These are phyloP conservation scores for Invenusta paracnida DNA, from an alignment of 2,888 invertebrate species.

Conservation along the genomic window DNA sequence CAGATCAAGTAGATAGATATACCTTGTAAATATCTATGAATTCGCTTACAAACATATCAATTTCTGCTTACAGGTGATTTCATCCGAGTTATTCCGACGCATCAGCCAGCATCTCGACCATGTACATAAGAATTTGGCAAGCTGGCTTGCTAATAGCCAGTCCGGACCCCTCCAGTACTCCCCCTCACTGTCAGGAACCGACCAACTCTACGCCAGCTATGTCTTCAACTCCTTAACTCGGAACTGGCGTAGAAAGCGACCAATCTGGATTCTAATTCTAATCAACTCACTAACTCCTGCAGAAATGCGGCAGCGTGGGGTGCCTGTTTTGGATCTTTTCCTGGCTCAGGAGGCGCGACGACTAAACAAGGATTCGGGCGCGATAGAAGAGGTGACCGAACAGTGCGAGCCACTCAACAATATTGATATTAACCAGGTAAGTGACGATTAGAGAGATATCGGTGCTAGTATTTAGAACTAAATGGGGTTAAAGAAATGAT, in stretches of 20 bases:
- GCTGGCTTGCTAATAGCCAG: not conserved
- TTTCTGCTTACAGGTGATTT: too few species aligned
- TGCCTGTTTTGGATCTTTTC: constrained; percentile 64
- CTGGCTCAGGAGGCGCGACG: constrained; percentile 63
- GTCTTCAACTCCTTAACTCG: constrained; percentile 62
- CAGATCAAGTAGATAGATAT: too few species aligned
- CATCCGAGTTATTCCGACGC: not conserved
- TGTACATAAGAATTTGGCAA: not conserved
- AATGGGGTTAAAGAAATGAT: too few species aligned
- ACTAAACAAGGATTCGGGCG: constrained; percentile 61
- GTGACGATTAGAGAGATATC: too few species aligned
- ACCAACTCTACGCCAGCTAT: not conserved
- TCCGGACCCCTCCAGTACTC: too few species aligned
- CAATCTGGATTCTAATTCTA: constrained; percentile 65
- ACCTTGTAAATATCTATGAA: too few species aligned
- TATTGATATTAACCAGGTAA: not conserved
- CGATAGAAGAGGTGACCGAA: constrained; percentile 64
- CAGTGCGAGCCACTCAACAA: constrained; percentile 64
- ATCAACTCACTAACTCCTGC: constrained; percentile 63
- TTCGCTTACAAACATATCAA: too few species aligned
- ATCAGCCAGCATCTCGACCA: not conserved
- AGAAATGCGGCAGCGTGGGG: constrained; percentile 60
- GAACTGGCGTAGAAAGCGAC: constrained; percentile 64
- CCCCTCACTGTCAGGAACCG: not conserved
- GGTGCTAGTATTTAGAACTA: too few species aligned